Percentiles rank a stretch among this genome's conserved stretches.
Conservation (phyloP, 2,113 vertebrate genomes). For the Brienomyrus longianalis region DNA sequence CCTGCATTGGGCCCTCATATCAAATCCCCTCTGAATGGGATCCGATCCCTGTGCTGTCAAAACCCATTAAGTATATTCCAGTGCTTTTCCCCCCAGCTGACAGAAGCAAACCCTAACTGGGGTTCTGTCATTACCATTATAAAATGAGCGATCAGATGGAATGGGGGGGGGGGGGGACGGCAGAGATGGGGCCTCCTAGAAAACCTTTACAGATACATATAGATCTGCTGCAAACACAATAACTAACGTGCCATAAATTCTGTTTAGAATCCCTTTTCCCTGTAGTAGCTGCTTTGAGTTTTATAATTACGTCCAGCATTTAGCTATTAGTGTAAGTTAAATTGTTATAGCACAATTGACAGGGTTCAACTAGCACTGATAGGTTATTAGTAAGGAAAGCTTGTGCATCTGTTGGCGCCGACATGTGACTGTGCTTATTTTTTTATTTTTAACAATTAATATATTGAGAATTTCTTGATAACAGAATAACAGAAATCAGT, state of each 20-base stretch:
- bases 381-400: background rate
- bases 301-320: background rate
- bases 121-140: conserved; percentile 93
- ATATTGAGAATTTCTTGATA: background rate
- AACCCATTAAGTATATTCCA: conserved; percentile 95
- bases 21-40: conserved; percentile 95
- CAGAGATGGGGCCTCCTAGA: conserved; percentile 60
- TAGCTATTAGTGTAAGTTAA: background rate
- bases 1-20: conserved; percentile 92
- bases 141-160: conserved; percentile 99
- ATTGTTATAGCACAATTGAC: background rate
- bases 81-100: conserved; percentile 87
- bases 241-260: background rate
- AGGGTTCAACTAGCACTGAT: background rate
- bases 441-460: background rate
- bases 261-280: background rate
- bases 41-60: conserved; percentile 97
- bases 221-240: background rate
- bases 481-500: background rate
- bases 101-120: conserved; percentile 79
- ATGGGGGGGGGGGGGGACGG: conserved; percentile 75
- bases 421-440: background rate
- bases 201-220: conserved; percentile 30
- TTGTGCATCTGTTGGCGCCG: background rate
- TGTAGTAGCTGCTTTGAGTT: background rate